Evolutionary conservation across 2,888 invertebrate genomes (phyloP), one percentile per base, ranked within the genome.

Genomic region (Platycnemis pennipes): DNA sequence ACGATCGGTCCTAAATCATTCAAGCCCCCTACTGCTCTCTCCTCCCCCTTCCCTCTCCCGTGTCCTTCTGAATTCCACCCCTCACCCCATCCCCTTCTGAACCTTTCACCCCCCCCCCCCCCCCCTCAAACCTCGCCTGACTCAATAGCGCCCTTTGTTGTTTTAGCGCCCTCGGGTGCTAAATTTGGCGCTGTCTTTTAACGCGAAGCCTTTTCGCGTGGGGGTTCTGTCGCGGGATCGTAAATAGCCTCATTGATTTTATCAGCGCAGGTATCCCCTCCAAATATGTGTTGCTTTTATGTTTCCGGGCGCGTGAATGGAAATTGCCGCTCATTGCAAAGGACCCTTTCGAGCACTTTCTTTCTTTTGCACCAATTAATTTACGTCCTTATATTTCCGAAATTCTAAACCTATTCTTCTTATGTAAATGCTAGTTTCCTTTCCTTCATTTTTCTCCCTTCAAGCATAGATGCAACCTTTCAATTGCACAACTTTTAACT

Each of bases 1-100:
- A 37, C 77, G 77, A 77, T 77, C 77, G 37, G 77, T 37, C 2
- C 16, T 77, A 77, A 77, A 77, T 77, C 77, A 77, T 77, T 77
- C 77, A 77, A 16, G 77, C 31, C 26, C 37, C 49, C 49, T 49
- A 49, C 77, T 37, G 37, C 77, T 77, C n/a, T n/a, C n/a, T 77
- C 11, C 31, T 13, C 69, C n/a, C 31, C 7, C 69, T 7, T n/a
- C 31, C 4, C 69, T 31, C 31, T 31, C 7, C 69, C 49, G 19
- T 19, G 11, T 11, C 49, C 49, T 16, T 11, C 49, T 19, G 49
- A 49, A 49, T 49, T 19, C 56, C 22, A 49, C 63, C 26, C 63
- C 26, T 7, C 26, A 2, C 26, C 63, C n/a, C 63, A 22, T 1
- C 2, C 63, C 1, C 63, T 26, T 26, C 63, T 22, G 8, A 13